A percentile compares a stretch with the other conserved stretches of the same genome.
Evolutionary conservation across 2,888 invertebrate genomes (phyloP).

Genomic region (Diaprepes abbreviatus): DNA sequence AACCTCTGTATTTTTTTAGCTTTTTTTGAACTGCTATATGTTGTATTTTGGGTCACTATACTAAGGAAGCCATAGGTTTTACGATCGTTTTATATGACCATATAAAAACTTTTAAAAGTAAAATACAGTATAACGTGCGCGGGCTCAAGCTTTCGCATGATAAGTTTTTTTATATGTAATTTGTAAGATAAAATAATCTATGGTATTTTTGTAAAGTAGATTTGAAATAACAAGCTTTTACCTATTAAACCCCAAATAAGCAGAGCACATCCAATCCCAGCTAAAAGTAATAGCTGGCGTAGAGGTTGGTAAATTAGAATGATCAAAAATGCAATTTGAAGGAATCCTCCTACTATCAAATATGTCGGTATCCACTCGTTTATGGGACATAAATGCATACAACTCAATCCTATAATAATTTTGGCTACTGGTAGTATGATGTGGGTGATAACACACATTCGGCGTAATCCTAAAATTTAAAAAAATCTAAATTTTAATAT

Average conservation of each 20-base stretch:
- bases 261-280: conserved; percentile 15
- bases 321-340: conserved; percentile 44
- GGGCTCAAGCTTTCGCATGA: no score
- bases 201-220: no score
- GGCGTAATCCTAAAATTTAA: conserved; percentile 36
- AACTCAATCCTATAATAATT: conserved; percentile 30
- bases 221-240: conserved; percentile 6
- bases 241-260: conserved; percentile 43
- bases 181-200: no score
- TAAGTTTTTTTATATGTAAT: no score
- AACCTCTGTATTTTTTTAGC: no score
- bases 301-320: conserved; percentile 33
- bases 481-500: no score
- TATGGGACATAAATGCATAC: conserved; percentile 36
- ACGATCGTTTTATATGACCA: no score
- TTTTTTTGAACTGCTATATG: no score
- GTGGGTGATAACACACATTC: conserved; percentile 35
- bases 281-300: conserved; percentile 17
- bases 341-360: conserved; percentile 37
- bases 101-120: no score
- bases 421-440: conserved; percentile 40
- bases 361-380: conserved; percentile 44
- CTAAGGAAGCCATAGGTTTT: no score
- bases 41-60: no score
- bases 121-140: no score